phyloP scores from a whole-genome alignment of 64 coral and sea anemone genomes.

The Astreopora myriophthalma region DNA sequence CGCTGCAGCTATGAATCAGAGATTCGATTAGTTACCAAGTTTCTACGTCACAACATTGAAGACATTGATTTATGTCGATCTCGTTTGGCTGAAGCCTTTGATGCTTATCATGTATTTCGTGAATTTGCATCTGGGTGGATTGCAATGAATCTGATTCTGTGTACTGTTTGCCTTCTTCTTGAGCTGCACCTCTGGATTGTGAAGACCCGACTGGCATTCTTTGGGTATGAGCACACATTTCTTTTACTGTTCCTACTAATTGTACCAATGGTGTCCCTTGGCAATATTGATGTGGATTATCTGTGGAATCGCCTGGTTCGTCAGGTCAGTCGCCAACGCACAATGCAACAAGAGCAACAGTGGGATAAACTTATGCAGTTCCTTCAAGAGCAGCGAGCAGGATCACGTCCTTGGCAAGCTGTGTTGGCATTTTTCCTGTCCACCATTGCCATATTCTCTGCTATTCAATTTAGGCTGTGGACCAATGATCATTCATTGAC shows the following conservation, averaged over 20 bases:
- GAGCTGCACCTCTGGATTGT: slow-evolving; percentile 88
- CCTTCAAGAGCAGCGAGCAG: slow-evolving; percentile 86
- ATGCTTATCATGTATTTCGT: slow-evolving; percentile 85
- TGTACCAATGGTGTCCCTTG: slow-evolving; percentile 72
- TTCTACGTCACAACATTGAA: slow-evolving; percentile 68
- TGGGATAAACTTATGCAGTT: slow-evolving; percentile 97
- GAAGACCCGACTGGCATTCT: slow-evolving; percentile 22
- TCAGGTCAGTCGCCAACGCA: slow-evolving; percentile 74
- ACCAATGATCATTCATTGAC: neutral
- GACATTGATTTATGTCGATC: slow-evolving; percentile 82
- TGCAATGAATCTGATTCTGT: slow-evolving; percentile 70
- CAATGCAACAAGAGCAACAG: slow-evolving; percentile 52
- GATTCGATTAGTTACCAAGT: slow-evolving; percentile 72
- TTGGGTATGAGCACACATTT: slow-evolving; percentile 75
- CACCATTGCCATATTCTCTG: slow-evolving; percentile 83
- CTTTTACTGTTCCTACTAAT: slow-evolving; percentile 59
- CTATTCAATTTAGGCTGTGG: slow-evolving; percentile 92
- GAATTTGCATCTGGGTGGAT: slow-evolving; percentile 94
- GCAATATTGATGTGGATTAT: slow-evolving; percentile 91
- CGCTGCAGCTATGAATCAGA: slow-evolving; percentile 93
- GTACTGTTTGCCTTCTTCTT: slow-evolving; percentile 80
- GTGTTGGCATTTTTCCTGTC: slow-evolving; percentile 89
- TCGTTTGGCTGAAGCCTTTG: slow-evolving; percentile 83
- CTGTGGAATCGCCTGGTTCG: slow-evolving; percentile 89
- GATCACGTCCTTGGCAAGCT: slow-evolving; percentile 85